Base-by-base conservation (phyloP, 2,797 vertebrate genomes). In the Falco columbarius region DNA sequence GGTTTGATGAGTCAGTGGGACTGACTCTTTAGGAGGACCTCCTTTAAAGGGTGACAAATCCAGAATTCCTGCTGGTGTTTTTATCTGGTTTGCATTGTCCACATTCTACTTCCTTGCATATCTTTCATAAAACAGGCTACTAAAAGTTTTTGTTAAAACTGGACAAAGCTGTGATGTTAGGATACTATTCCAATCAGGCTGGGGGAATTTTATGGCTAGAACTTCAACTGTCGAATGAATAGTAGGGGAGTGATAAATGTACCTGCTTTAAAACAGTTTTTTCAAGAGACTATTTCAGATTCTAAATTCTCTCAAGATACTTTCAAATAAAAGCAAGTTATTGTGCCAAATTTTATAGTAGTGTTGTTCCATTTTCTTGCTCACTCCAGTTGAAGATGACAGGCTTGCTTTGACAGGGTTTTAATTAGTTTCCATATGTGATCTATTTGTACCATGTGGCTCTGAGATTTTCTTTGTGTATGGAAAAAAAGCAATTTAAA, bases 371-470 rank as follows among this genome's bases (percentile, higher is more conserved):
- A 65, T 96, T 97, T 98, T 95, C 59, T 96, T 94, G 15, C 58
- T 97, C 74, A 56, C 49, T 96, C 89, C 95, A 92, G 51, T 62
- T 38, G 91, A 91, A 77, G 84, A 97, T 97, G 95, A 96, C 93
- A 97, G 70, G 63, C 73, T 93, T 9, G 15, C 46, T 97, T 93
- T 98, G 97, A 97, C 94, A 98, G 24, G 59, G 67, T 96, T 98
- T 98, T 98, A 98, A 98, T 98, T 98, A 95, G 81, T 94, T 98
- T 98, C 96, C 83, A 56, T 98, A 98, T 98, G 96, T 95, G 96
- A 96, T 97, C 70, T 85, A 76, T 96, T 97, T 96, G 71, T 96
- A 96, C 72, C 88, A 93, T 96, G 96, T 96, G 89, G 75, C 59
- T 91, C 72, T 90, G 67, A 97, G 94, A 90, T 93, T 95, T 97